phyloP scores from a whole-genome alignment of 2,888 invertebrate genomes.

The Agonopterix arenella region DNA sequence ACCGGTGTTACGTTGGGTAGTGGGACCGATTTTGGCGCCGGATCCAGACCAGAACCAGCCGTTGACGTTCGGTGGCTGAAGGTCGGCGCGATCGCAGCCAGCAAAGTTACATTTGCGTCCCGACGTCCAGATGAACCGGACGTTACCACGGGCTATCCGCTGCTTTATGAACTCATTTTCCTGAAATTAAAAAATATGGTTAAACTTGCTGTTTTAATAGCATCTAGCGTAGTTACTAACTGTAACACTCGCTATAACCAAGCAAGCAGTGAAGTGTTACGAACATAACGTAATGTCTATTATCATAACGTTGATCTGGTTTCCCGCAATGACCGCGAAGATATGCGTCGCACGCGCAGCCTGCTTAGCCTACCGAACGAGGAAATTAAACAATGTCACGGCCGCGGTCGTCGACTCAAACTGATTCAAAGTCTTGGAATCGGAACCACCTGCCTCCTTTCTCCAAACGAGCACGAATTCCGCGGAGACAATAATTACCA shows the following conservation, averaged over 20 bases:
- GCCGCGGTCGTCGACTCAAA: constrained; percentile 29
- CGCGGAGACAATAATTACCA: too few species aligned
- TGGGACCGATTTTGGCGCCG: constrained; percentile 93
- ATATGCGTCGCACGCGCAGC: constrained; percentile 2
- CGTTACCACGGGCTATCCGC: constrained; percentile 86
- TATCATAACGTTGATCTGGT: constrained; percentile 13
- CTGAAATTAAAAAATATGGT: constrained; percentile 24
- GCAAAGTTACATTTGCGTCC: constrained; percentile 95
- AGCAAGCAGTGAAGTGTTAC: neutral
- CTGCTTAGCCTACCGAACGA: neutral
- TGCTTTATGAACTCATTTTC: constrained; percentile 95
- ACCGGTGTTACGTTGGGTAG: constrained; percentile 91
- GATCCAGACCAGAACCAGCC: constrained; percentile 98
- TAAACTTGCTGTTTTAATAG: too few species aligned
- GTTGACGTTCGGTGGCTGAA: constrained; percentile 90
- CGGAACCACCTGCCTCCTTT: neutral
- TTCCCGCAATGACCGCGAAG: constrained; percentile 8
- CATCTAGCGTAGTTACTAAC: too few species aligned
- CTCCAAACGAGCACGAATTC: neutral
- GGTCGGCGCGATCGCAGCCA: constrained; percentile 88
- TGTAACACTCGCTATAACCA: too few species aligned
- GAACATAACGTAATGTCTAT: constrained; percentile 8
- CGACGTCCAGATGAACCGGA: constrained; percentile 93
- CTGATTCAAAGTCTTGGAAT: constrained; percentile 1
- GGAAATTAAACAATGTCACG: constrained; percentile 29